Evolutionary conservation across 1,140 invertebrate genomes (phyloP).

Genomic region (Drosophila bocki): DNA sequence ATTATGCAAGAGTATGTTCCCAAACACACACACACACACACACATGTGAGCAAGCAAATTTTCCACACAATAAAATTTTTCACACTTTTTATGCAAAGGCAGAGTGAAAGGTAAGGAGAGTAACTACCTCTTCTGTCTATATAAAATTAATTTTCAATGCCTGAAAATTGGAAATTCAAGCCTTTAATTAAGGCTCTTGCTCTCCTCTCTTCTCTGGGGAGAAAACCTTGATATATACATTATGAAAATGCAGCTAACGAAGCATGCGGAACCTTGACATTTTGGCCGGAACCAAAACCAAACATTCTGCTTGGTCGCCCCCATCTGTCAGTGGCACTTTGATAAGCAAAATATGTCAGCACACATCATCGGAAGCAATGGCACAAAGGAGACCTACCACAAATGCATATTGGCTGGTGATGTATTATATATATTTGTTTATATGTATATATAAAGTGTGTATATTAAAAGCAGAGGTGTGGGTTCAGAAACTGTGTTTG

Average conservation of each 20-base stretch:
- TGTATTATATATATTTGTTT: not conserved
- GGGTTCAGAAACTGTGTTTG: not conserved
- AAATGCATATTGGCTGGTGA: slow-evolving; percentile 39
- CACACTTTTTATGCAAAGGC: slow-evolving; percentile 62
- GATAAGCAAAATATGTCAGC: slow-evolving; percentile 51
- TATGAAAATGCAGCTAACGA: slow-evolving; percentile 54
- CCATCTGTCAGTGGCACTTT: slow-evolving; percentile 51
- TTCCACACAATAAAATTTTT: slow-evolving; percentile 77
- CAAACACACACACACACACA: not conserved
- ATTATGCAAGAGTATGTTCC: slow-evolving; percentile 72
- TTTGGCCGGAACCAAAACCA: slow-evolving; percentile 24
- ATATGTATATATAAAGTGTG: not conserved
- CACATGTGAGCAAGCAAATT: slow-evolving; percentile 59
- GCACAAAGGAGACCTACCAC: slow-evolving; percentile 25
- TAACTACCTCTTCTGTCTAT: slow-evolving; percentile 4
- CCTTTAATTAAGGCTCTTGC: slow-evolving; percentile 32
- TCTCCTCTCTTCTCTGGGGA: not conserved
- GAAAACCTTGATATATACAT: slow-evolving; percentile 9
- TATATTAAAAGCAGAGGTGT: too few relatives aligned
- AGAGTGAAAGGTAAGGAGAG: not conserved
- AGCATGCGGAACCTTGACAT: slow-evolving; percentile 47
- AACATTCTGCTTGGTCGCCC: slow-evolving; percentile 21
- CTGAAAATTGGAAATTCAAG: slow-evolving; percentile 43
- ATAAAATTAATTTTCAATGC: slow-evolving; percentile 34
- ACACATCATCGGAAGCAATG: slow-evolving; percentile 37